Evolutionary conservation across 2,888 invertebrate genomes (phyloP).

Genomic region (Metopia argyrocephala): DNA sequence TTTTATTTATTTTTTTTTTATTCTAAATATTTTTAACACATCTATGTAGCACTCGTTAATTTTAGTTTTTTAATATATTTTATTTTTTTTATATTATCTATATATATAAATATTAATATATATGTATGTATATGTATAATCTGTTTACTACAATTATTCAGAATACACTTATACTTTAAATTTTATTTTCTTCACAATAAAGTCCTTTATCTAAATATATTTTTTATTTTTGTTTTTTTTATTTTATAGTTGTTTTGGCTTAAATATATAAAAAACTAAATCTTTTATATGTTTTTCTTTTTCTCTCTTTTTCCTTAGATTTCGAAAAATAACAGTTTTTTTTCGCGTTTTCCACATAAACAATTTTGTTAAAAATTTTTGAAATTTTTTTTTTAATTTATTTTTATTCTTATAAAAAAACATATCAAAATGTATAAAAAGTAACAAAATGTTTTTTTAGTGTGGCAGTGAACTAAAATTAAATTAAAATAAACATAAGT

Average conservation of each 20-base stretch:
- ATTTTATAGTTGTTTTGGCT: slow-evolving; percentile 37
- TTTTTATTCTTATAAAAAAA: slow-evolving; percentile 35
- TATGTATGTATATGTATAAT: background rate
- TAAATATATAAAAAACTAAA: slow-evolving; percentile 43
- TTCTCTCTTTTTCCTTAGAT: background rate
- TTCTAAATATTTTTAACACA: slow-evolving; percentile 59
- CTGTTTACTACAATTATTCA: slow-evolving; percentile 33
- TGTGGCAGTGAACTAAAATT: slow-evolving; percentile 55
- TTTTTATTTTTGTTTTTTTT: no score
- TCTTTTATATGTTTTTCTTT: slow-evolving; percentile 16
- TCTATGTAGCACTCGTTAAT: slow-evolving; percentile 58
- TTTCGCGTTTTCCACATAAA: slow-evolving; percentile 16
- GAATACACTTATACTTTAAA: background rate
- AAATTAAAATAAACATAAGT: slow-evolving; percentile 14
- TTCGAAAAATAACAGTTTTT: slow-evolving; percentile 14
- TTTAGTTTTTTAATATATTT: slow-evolving; percentile 18
- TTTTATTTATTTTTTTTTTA: slow-evolving; percentile 23
- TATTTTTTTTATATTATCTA: slow-evolving; percentile 9
- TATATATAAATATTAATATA: background rate
- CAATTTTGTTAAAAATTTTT: no score
- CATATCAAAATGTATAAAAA: slow-evolving; percentile 52
- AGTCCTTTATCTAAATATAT: slow-evolving; percentile 52
- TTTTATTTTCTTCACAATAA: slow-evolving; percentile 24
- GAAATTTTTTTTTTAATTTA: slow-evolving; percentile 7
- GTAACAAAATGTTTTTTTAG: slow-evolving; percentile 47